These are phyloP conservation scores for Stenotaenia linearis DNA, from an alignment of 2,888 invertebrate species.

Conservation along the genomic window DNA sequence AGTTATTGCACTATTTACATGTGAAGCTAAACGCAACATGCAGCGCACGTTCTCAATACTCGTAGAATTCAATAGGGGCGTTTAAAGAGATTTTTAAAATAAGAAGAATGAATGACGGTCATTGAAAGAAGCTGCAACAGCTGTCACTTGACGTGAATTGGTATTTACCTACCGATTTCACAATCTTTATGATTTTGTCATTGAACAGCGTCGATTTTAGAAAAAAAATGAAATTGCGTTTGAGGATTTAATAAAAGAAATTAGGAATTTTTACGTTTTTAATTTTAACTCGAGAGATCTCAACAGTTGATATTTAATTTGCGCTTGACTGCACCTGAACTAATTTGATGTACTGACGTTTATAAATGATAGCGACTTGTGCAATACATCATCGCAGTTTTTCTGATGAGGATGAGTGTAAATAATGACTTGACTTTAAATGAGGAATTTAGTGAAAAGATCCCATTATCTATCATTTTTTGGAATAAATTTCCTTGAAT, in stretches of 20 bases:
- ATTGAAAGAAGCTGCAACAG: neutral
- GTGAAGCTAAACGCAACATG: neutral
- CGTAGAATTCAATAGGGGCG: neutral
- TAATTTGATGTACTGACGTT: neutral
- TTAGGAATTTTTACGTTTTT: neutral
- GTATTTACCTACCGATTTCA: neutral
- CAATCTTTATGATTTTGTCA: neutral
- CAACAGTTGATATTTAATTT: too few species aligned
- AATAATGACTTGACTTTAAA: too few species aligned
- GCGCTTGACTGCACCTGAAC: neutral
- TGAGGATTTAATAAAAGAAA: neutral
- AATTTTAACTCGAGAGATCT: too few species aligned
- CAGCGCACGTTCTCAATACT: neutral
- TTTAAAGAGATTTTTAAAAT: neutral
- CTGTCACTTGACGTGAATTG: neutral
- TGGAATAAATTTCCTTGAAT: too few species aligned
- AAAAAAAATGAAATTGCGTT: too few species aligned
- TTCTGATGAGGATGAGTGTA: too few species aligned
- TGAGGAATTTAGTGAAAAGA: too few species aligned
- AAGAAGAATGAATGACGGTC: neutral
- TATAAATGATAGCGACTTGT: neutral
- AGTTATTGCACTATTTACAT: neutral
- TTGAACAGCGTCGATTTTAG: neutral
- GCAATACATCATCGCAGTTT: neutral
- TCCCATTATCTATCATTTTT: too few species aligned